Percentiles rank a stretch among this genome's conserved stretches.
phyloP scores from a whole-genome alignment of 2,797 vertebrate genomes.

The Xenopus petersii region DNA sequence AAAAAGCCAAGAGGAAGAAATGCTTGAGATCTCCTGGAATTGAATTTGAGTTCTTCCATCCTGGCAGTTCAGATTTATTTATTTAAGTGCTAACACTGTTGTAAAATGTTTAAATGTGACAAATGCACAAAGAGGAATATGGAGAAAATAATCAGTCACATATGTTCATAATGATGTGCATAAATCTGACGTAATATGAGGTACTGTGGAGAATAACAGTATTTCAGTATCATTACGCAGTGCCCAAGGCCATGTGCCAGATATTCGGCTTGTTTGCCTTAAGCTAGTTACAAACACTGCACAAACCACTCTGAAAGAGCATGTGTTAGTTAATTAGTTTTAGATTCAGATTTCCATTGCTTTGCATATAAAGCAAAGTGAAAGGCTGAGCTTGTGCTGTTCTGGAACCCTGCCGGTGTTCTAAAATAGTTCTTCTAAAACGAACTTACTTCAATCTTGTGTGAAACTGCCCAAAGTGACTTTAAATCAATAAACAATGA shows the following conservation, averaged over 20 bases:
- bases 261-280: slow-evolving; percentile 42
- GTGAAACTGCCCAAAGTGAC: no score
- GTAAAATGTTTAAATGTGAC: slow-evolving; percentile 45
- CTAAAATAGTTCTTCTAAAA: background rate
- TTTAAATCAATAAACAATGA: no score
- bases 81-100: slow-evolving; percentile 35
- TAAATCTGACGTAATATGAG: slow-evolving; percentile 45
- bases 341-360: slow-evolving; percentile 18
- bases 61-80: slow-evolving; percentile 32
- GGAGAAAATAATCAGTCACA: slow-evolving; percentile 47
- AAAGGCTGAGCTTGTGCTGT: background rate
- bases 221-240: slow-evolving; percentile 32
- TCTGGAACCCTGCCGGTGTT: background rate
- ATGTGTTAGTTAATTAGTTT: slow-evolving; percentile 42
- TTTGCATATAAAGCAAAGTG: slow-evolving; percentile 18
- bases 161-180: slow-evolving; percentile 45
- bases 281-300: slow-evolving; percentile 30
- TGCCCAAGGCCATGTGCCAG: slow-evolving; percentile 36
- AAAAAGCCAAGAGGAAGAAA: slow-evolving; percentile 48
- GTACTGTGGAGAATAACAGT: slow-evolving; percentile 27
- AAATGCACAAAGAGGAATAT: slow-evolving; percentile 36
- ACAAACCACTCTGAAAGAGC: slow-evolving; percentile 30
- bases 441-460: no score
- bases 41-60: slow-evolving; percentile 39
- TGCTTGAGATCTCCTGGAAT: slow-evolving; percentile 52